Percentiles rank a stretch among this genome's conserved stretches.
Evolutionary conservation across 2,113 vertebrate genomes (phyloP).

Genomic region (Eublepharis macularius): DNA sequence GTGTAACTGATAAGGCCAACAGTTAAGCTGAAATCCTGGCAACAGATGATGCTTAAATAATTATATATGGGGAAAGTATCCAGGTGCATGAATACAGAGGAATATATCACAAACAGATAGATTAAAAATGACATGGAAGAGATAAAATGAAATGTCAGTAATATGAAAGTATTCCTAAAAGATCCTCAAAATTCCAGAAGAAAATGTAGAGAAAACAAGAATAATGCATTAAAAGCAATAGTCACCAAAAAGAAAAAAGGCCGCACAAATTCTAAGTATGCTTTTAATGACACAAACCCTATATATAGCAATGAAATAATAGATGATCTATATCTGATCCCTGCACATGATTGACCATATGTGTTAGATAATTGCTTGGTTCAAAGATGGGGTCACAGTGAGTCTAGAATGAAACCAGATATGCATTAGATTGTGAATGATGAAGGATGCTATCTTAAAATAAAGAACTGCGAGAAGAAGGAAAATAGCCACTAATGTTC

Average conservation of each 20-base stretch:
- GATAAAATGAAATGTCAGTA: background rate
- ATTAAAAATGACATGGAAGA: slow-evolving; percentile 13
- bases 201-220: background rate
- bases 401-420: background rate
- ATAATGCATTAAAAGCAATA: slow-evolving; percentile 8
- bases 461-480: too few relatives aligned
- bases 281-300: background rate
- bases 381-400: background rate
- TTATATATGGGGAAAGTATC: slow-evolving; percentile 13
- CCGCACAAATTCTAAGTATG: background rate
- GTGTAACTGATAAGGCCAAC: background rate
- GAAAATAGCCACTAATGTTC: too few relatives aligned
- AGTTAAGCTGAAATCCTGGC: background rate
- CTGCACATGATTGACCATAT: background rate
- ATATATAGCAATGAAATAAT: background rate
- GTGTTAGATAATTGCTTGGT: background rate
- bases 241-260: background rate
- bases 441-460: too few relatives aligned
- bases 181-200: background rate
- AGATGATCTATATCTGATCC: background rate
- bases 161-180: background rate
- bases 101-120: background rate
- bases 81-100: background rate
- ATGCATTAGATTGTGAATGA: background rate
- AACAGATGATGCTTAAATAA: background rate